These are phyloP conservation scores for Augochlora pura DNA, from an alignment of 1,140 invertebrate genomes.

Conservation along the genomic window DNA sequence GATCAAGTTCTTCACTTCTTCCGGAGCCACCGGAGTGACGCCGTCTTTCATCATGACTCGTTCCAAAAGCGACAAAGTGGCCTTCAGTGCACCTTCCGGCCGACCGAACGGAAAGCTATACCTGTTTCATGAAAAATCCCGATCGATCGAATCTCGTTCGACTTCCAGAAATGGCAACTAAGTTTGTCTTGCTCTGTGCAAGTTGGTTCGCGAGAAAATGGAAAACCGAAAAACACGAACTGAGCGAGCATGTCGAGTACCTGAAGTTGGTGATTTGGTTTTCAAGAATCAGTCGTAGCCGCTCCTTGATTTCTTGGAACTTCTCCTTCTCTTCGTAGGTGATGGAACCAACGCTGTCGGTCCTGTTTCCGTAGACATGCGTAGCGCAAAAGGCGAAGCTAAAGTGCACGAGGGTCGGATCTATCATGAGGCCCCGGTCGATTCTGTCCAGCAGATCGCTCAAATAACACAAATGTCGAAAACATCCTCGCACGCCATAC, in stretches of 20 bases:
- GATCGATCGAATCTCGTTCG: background rate
- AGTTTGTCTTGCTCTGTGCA: too few relatives aligned
- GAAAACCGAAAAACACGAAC: too few relatives aligned
- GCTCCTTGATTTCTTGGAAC: slow-evolving; percentile 98
- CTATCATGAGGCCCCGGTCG: slow-evolving; percentile 97
- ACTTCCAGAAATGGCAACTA: too few relatives aligned
- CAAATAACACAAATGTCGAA: slow-evolving; percentile 97
- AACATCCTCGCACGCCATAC: slow-evolving; percentile 98
- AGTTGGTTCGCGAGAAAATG: too few relatives aligned
- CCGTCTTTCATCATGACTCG: slow-evolving; percentile 99
- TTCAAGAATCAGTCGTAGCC: slow-evolving; percentile 94
- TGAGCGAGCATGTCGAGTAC: slow-evolving; percentile 74
- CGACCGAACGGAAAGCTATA: slow-evolving; percentile 99
- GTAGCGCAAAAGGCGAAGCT: slow-evolving; percentile 99
- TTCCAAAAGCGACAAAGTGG: slow-evolving; percentile 96
- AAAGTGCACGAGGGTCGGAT: slow-evolving; percentile 99
- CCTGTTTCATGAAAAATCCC: slow-evolving; percentile 77
- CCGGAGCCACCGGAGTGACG: slow-evolving; percentile 96
- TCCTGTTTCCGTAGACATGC: slow-evolving; percentile 97
- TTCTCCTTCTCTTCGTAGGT: slow-evolving; percentile 98
- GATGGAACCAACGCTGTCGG: slow-evolving; percentile 98
- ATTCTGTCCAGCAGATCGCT: slow-evolving; percentile 96
- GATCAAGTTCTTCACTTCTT: slow-evolving; percentile 97
- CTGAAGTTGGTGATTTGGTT: slow-evolving; percentile 99
- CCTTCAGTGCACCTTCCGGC: slow-evolving; percentile 98